These are phyloP conservation scores for Danaus melanippus DNA, from an alignment of 1,140 invertebrate genomes.

Conservation along the genomic window DNA sequence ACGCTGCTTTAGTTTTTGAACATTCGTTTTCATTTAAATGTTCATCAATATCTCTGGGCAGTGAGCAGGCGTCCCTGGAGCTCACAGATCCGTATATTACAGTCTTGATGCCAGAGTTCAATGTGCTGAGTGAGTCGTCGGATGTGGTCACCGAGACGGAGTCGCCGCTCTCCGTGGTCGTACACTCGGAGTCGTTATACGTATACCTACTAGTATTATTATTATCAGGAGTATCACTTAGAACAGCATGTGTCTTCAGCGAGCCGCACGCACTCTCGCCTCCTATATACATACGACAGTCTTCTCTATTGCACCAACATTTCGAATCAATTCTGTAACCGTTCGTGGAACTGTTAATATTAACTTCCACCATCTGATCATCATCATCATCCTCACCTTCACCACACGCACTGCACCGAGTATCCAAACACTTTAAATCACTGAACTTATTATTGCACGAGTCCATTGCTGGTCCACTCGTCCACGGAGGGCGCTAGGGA, in stretches of 20 bases:
- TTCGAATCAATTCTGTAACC: background rate
- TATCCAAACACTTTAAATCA: background rate
- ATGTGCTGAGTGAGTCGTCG: slow-evolving; percentile 20
- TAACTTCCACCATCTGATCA: background rate
- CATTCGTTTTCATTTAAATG: slow-evolving; percentile 9
- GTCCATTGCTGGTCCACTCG: background rate
- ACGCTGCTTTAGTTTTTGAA: slow-evolving; percentile 21
- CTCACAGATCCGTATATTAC: slow-evolving; percentile 32
- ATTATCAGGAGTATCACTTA: too few relatives aligned
- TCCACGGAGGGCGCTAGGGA: slow-evolving; percentile 31
- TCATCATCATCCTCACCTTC: background rate
- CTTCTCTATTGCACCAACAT: slow-evolving; percentile 12
- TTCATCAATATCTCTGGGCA: slow-evolving; percentile 11
- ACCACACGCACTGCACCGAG: background rate
- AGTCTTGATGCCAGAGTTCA: slow-evolving; percentile 28
- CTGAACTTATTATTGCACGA: background rate
- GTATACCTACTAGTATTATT: too few relatives aligned
- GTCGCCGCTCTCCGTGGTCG: too few relatives aligned
- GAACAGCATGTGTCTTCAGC: background rate
- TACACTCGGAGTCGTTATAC: too few relatives aligned
- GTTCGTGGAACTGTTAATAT: background rate
- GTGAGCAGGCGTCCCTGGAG: slow-evolving; percentile 10
- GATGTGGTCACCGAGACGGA: slow-evolving; percentile 9
- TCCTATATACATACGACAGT: slow-evolving; percentile 8
- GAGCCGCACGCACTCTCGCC: slow-evolving; percentile 1